Evolutionary conservation across 2,797 vertebrate genomes (phyloP).

Genomic region (Siniperca undulata): DNA sequence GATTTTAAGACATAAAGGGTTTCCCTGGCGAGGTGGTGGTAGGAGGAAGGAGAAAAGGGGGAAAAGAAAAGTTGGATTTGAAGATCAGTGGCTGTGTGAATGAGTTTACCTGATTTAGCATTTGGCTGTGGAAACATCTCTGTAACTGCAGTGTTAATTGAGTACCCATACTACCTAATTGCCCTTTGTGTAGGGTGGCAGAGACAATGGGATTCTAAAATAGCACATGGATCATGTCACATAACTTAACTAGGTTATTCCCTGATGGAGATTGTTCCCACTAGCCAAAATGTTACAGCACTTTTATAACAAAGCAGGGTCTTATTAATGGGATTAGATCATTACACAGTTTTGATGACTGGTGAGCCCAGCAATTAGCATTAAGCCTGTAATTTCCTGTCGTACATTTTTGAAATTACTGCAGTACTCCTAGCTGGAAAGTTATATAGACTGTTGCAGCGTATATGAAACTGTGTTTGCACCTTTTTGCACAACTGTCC

Average conservation of each 20-base stretch:
- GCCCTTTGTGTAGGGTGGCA: conserved; percentile 36
- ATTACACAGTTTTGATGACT: conserved; percentile 50
- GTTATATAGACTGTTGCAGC: neutral
- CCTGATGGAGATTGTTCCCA: conserved; percentile 18
- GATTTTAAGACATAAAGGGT: conserved; percentile 79
- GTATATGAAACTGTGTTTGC: conserved; percentile 32
- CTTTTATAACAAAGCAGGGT: conserved; percentile 50
- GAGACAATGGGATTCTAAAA: conserved; percentile 33
- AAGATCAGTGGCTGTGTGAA: conserved; percentile 71
- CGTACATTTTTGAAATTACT: conserved; percentile 39
- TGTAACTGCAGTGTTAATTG: conserved; percentile 57
- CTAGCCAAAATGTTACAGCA: conserved; percentile 28
- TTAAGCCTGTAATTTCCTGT: conserved; percentile 47
- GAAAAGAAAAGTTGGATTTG: conserved; percentile 70
- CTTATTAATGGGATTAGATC: conserved; percentile 47
- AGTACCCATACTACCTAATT: conserved; percentile 53
- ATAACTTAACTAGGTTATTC: conserved; percentile 45
- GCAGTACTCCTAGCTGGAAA: conserved; percentile 17
- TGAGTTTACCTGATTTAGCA: conserved; percentile 73
- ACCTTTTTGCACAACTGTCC: conserved; percentile 1
- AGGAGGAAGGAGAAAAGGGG: conserved; percentile 38
- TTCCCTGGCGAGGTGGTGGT: conserved; percentile 64
- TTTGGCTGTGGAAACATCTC: conserved; percentile 55
- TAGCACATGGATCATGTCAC: conserved; percentile 35
- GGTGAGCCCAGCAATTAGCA: conserved; percentile 41